These are phyloP conservation scores for Lithophane socia DNA, from an alignment of 2,888 invertebrate species.

Conservation along the genomic window DNA sequence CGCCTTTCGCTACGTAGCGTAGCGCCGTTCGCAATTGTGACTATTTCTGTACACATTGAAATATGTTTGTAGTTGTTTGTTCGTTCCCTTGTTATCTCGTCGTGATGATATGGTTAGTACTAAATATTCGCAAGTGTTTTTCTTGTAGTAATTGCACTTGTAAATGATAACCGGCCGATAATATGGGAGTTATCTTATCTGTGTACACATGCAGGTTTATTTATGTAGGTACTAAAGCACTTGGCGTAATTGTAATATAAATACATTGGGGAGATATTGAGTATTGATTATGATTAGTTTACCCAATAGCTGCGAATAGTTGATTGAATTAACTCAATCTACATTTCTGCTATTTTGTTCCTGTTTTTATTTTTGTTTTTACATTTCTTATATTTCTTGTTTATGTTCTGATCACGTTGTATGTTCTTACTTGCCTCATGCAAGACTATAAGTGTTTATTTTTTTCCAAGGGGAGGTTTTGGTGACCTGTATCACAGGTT, in stretches of 20 bases:
- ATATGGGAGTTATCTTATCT: constrained; percentile 59
- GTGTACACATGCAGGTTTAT: constrained; percentile 47
- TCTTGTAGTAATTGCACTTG: constrained; percentile 70
- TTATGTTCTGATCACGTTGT: too few species aligned
- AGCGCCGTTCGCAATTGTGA: constrained; percentile 29
- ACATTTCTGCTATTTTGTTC: too few species aligned
- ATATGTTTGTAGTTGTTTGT: constrained; percentile 27
- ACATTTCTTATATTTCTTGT: too few species aligned
- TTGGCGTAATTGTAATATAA: constrained; percentile 60
- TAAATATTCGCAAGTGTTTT: constrained; percentile 69
- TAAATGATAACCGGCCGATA: constrained; percentile 61
- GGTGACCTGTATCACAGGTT: too few species aligned
- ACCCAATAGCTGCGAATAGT: background rate
- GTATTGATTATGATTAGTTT: constrained; percentile 43
- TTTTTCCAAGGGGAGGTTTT: too few species aligned
- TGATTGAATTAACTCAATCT: background rate
- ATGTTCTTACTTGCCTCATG: too few species aligned
- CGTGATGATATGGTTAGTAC: constrained; percentile 38
- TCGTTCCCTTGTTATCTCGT: constrained; percentile 44
- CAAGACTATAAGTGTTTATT: too few species aligned
- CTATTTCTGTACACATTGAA: constrained; percentile 30
- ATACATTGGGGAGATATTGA: constrained; percentile 32
- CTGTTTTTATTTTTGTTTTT: too few species aligned
- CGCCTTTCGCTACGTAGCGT: constrained; percentile 39
- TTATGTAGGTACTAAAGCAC: constrained; percentile 52